These are phyloP conservation scores for Rhimphoctona megacephalus DNA, from an alignment of 2,888 invertebrate species.

Conservation along the genomic window DNA sequence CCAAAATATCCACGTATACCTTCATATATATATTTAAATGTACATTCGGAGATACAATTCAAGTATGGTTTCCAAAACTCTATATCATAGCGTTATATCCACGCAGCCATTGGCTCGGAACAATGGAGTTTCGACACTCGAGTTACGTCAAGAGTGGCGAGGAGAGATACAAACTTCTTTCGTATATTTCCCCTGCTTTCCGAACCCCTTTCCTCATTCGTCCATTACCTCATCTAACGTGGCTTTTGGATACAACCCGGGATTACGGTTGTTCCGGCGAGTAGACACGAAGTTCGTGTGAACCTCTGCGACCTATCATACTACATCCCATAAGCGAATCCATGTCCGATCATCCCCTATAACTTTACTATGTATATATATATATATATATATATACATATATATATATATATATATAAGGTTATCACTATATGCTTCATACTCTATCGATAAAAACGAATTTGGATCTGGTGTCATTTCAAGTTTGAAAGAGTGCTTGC, in stretches of 20 bases:
- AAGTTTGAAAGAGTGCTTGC: slow-evolving; percentile 35
- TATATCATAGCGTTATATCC: slow-evolving; percentile 34
- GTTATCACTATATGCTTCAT: slow-evolving; percentile 20
- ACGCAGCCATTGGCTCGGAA: slow-evolving; percentile 60
- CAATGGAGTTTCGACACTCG: slow-evolving; percentile 60
- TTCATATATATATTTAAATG: neutral
- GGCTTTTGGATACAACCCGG: slow-evolving; percentile 62
- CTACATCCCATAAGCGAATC: slow-evolving; percentile 51
- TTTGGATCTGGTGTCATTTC: slow-evolving; percentile 52
- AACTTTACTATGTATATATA: slow-evolving; percentile 33
- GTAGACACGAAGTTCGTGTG: slow-evolving; percentile 63
- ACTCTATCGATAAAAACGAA: slow-evolving; percentile 48
- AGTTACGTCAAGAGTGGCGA: slow-evolving; percentile 31
- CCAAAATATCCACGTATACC: neutral
- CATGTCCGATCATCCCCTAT: slow-evolving; percentile 52
- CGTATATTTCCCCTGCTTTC: neutral
- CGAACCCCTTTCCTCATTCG: slow-evolving; percentile 16
- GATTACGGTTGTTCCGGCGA: slow-evolving; percentile 64
- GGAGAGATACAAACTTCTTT: slow-evolving; percentile 62
- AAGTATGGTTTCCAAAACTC: slow-evolving; percentile 35
- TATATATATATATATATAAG: slow-evolving; percentile 8
- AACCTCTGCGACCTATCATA: slow-evolving; percentile 54
- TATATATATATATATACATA: slow-evolving; percentile 3
- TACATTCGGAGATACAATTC: slow-evolving; percentile 27
- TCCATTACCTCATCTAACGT: slow-evolving; percentile 36